Base-by-base conservation (phyloP, 2,113 vertebrate species). In the Orcinus orca region DNA sequence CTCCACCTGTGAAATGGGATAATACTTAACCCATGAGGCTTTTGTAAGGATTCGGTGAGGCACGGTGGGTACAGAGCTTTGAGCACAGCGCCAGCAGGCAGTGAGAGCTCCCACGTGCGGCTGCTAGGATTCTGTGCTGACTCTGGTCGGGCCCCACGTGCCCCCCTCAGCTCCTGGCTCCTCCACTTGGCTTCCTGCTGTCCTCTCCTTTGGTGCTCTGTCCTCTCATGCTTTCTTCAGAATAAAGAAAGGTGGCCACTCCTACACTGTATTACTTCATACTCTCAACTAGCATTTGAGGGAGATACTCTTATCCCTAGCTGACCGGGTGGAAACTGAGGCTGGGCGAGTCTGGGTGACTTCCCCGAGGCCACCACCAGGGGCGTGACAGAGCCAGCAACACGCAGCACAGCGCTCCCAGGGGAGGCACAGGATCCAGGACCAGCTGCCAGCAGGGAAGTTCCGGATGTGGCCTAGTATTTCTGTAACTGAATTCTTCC, bases 111-210 rank as follows among this genome's bases (percentile, higher is more conserved):
- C 3, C 0, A 23, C 4, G 25, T 14, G 26, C 0, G 7, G 21
- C 31, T 36, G 11, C 6, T n/a, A 23, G 47, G 10, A 8, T 53
- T 11, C 31, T 3, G 50, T 17, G n/a, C 53, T 20, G 25, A 38
- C 8, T 3, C 33, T 6, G 17, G 67, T 4, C 82, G 5, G 23
- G 33, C 0, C 20, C 25, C 65, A 47, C 1, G 0, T 2, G 36
- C 44, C 36, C 82, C 44, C 14, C 62, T 25, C 25, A 25, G 50
- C 41, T 36, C 20, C 10, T 17, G 8, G 9, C 63, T 60, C 53
- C 77, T 26, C 36, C 33, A 1, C 68, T 6, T 6, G 36, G 44
- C 33, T 26, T 55, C 18, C 71, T 10, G 38, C 3, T 14, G n/a
- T n/a, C 47, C 50, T 83, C 55, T 41, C 25, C 38, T 67, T 36